Percentiles rank a stretch among this genome's conserved stretches.
Conservation (phyloP, 1,140 invertebrate species). For the Nasonia vitripennis region DNA sequence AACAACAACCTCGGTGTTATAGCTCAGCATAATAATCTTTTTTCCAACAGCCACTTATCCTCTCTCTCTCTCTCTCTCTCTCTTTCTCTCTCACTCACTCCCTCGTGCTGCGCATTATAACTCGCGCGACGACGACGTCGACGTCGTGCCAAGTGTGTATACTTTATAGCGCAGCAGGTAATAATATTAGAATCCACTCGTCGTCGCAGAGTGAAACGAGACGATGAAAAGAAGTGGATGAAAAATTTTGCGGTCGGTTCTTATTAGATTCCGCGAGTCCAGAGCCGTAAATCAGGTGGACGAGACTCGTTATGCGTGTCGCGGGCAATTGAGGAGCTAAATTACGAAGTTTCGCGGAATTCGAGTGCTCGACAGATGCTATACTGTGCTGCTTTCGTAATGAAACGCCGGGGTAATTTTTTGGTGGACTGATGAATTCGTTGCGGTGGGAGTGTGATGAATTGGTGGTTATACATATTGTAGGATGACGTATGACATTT, state of each 20-base stretch:
- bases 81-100: not conserved
- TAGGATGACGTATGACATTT: too few species aligned
- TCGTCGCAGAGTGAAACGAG: not conserved
- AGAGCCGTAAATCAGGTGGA: constrained; percentile 5
- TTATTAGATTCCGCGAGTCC: not conserved
- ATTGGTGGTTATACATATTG: too few species aligned
- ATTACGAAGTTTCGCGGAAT: constrained; percentile 22
- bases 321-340: not conserved
- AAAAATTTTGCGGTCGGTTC: constrained; percentile 6
- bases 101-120: not conserved
- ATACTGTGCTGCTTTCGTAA: not conserved
- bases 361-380: not conserved
- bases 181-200: constrained; percentile 57
- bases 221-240: not conserved
- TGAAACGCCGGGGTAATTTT: not conserved
- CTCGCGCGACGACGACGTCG: not conserved
- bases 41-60: not conserved
- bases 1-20: not conserved
- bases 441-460: too few species aligned
- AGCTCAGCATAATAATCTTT: not conserved
- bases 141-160: constrained; percentile 58
- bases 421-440: too few species aligned
- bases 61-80: too few species aligned
- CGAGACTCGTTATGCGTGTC: constrained; percentile 6
- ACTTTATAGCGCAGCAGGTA: constrained; percentile 55